Evolutionary conservation across 2,797 vertebrate genomes (phyloP).

Genomic region (Cetoscarus ocellatus): DNA sequence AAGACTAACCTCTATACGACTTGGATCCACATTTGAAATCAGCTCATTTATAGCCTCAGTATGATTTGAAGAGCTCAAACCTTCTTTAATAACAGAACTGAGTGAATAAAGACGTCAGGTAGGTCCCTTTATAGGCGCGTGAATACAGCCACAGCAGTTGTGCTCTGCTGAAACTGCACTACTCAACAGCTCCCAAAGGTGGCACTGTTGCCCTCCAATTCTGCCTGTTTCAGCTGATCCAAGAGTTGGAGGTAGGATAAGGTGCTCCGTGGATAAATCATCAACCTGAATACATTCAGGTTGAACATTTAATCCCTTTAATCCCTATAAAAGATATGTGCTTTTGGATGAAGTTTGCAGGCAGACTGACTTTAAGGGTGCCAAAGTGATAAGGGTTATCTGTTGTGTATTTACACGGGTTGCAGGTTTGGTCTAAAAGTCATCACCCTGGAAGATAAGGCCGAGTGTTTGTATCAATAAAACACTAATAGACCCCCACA

Average conservation of each 20-base stretch:
- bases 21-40: too few relatives aligned
- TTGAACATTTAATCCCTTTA: slow-evolving; percentile 75
- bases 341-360: slow-evolving; percentile 43
- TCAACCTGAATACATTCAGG: slow-evolving; percentile 62
- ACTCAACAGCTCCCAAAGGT: slow-evolving; percentile 73
- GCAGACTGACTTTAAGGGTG: slow-evolving; percentile 54
- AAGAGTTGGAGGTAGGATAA: slow-evolving; percentile 28
- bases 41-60: too few relatives aligned
- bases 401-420: slow-evolving; percentile 78
- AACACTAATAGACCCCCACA: slow-evolving; percentile 61
- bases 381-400: slow-evolving; percentile 78
- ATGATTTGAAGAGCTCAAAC: too few relatives aligned
- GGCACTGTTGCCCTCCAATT: slow-evolving; percentile 80
- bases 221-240: neutral
- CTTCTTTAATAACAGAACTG: too few relatives aligned
- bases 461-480: slow-evolving; percentile 76
- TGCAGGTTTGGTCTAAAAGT: slow-evolving; percentile 71
- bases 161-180: slow-evolving; percentile 46
- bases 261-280: slow-evolving; percentile 61
- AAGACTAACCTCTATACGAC: too few relatives aligned
- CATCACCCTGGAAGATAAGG: slow-evolving; percentile 74
- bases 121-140: too few relatives aligned
- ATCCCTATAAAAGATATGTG: slow-evolving; percentile 72
- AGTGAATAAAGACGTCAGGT: too few relatives aligned
- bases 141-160: neutral